These are phyloP conservation scores for Carapus acus DNA, from an alignment of 2,797 vertebrate species.

Conservation along the genomic window DNA sequence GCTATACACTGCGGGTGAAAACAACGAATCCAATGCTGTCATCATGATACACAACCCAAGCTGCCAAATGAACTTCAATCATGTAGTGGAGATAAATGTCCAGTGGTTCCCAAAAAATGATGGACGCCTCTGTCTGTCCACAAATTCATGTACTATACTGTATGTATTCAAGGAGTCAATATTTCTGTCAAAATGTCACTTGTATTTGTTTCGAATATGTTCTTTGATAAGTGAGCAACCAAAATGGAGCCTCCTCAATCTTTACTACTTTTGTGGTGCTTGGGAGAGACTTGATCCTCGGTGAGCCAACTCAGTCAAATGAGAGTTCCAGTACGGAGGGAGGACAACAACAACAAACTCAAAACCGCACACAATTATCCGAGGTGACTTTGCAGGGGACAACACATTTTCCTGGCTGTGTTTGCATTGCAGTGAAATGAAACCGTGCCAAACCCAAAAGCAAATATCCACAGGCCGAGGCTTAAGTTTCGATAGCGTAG, in stretches of 20 bases:
- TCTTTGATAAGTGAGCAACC: too few relatives aligned
- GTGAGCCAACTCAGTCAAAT: neutral
- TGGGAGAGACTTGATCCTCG: neutral
- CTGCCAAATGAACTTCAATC: neutral
- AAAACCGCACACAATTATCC: too few relatives aligned
- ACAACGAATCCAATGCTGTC: constrained; percentile 24
- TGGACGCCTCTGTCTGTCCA: neutral
- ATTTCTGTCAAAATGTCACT: too few relatives aligned
- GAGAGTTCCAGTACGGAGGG: neutral
- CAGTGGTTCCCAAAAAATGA: constrained; percentile 2
- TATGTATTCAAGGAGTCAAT: neutral
- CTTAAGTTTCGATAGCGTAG: too few relatives aligned
- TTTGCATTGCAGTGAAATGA: too few relatives aligned
- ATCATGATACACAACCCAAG: constrained; percentile 5
- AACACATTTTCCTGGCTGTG: too few relatives aligned
- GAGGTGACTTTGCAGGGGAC: too few relatives aligned
- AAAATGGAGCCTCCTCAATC: too few relatives aligned
- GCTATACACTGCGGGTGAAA: constrained; percentile 3
- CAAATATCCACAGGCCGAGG: too few relatives aligned
- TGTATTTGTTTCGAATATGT: too few relatives aligned
- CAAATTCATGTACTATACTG: neutral
- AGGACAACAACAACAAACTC: too few relatives aligned
- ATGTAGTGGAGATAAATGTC: constrained; percentile 6
- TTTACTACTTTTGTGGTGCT: neutral
- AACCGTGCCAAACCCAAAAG: too few relatives aligned